Percentiles rank a stretch among this genome's conserved stretches.
These are phyloP conservation scores for Hofmannophila pseudospretella DNA, from an alignment of 2,888 invertebrate species.

Conservation along the genomic window DNA sequence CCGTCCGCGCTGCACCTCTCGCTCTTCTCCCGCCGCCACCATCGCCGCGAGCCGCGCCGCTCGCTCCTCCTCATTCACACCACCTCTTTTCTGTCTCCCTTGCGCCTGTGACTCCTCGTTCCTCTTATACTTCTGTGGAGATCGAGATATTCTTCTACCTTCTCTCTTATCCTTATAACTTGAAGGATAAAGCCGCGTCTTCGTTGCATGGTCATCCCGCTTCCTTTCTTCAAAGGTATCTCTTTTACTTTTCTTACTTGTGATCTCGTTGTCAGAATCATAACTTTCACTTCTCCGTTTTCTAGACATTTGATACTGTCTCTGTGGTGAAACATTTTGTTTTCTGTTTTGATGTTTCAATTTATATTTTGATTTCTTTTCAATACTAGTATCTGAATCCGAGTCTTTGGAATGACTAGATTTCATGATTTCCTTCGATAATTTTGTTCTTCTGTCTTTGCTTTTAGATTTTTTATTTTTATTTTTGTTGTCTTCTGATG, in stretches of 20 bases:
- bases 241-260: constrained; percentile 21
- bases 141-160: background rate
- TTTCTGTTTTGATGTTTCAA: constrained; percentile 13
- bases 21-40: constrained; percentile 87
- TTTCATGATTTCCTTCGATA: constrained; percentile 9
- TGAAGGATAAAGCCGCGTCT: constrained; percentile 7
- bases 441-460: constrained; percentile 8
- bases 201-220: constrained; percentile 1
- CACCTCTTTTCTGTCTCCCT: constrained; percentile 24
- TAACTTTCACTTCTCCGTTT: constrained; percentile 27
- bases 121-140: background rate
- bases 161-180: constrained; percentile 27
- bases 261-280: constrained; percentile 21
- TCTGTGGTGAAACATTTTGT: background rate
- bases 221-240: constrained; percentile 9
- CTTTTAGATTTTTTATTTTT: constrained; percentile 1
- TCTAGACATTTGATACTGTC: constrained; percentile 9
- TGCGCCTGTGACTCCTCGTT: constrained; percentile 14
- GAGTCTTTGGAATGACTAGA: background rate
- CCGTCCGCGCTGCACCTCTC: constrained; percentile 81
- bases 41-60: constrained; percentile 83
- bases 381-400: background rate
- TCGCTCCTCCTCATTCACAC: constrained; percentile 68
- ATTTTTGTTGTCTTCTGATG: constrained; percentile 13
- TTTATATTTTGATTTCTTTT: background rate